Conservation (phyloP, 1,140 invertebrate genomes). For the Drosophila orena region DNA sequence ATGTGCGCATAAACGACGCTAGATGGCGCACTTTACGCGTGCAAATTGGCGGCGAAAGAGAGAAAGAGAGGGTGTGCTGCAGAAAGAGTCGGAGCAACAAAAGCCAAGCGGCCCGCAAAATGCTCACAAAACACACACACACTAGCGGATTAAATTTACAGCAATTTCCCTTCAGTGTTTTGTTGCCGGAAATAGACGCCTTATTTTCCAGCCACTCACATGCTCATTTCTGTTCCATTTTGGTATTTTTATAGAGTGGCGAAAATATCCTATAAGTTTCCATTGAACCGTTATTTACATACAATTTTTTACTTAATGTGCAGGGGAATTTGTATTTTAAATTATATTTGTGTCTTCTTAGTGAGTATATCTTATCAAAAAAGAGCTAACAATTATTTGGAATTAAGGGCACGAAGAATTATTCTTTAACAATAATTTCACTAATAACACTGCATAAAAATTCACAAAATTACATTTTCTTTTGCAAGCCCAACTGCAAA, state of each 20-base stretch:
- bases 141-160: conserved; percentile 68
- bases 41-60: conserved; percentile 56
- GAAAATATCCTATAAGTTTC: not conserved
- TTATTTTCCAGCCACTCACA: conserved; percentile 33
- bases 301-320: too few species aligned
- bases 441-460: not conserved
- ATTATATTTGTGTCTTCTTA: too few species aligned
- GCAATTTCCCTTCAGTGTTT: conserved; percentile 58
- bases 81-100: conserved; percentile 13
- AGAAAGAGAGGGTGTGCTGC: not conserved
- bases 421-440: too few species aligned
- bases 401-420: too few species aligned
- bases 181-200: conserved; percentile 58
- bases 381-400: too few species aligned
- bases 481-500: not conserved
- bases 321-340: too few species aligned
- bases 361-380: too few species aligned
- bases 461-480: not conserved
- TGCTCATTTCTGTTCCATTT: not conserved
- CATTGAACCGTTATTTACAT: too few species aligned
- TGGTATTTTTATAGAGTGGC: not conserved
- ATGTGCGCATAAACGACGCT: conserved; percentile 79
- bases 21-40: conserved; percentile 77
- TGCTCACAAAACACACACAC: conserved; percentile 17
- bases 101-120: conserved; percentile 10